These are phyloP conservation scores for Perca schrenkii DNA, from an alignment of 2,113 vertebrate species.

Conservation along the genomic window DNA sequence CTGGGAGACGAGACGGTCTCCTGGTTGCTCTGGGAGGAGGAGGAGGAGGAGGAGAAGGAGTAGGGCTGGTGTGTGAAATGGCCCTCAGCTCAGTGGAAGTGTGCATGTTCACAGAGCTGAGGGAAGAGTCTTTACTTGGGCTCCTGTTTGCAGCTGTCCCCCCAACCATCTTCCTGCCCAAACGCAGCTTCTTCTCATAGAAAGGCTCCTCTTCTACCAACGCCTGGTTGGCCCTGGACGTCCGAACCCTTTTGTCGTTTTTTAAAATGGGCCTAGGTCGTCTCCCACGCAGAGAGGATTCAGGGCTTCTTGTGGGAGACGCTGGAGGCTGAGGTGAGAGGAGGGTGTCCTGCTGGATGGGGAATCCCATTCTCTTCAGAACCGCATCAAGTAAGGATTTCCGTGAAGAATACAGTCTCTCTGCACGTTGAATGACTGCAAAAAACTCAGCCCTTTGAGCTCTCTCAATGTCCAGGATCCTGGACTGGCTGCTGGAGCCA, in stretches of 20 bases:
- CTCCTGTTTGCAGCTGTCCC: background rate
- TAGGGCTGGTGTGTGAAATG: background rate
- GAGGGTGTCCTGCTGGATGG: background rate
- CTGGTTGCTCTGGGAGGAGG: background rate
- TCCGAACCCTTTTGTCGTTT: background rate
- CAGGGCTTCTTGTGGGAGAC: background rate
- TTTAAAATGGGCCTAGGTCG: background rate
- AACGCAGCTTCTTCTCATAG: too few relatives aligned
- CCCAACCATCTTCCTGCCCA: too few relatives aligned
- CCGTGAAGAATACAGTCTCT: background rate
- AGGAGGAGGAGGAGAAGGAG: background rate
- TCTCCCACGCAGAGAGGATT: background rate
- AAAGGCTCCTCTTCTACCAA: too few relatives aligned
- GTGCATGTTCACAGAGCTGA: too few relatives aligned
- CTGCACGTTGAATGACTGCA: background rate
- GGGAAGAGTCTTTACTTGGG: too few relatives aligned
- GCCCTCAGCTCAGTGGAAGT: too few relatives aligned
- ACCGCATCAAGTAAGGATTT: background rate
- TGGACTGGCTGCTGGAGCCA: background rate
- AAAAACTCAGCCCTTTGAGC: background rate
- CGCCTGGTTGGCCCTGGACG: background rate
- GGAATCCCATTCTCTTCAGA: constrained; percentile 8
- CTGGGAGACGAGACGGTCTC: background rate
- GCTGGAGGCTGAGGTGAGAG: background rate
- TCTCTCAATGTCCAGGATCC: constrained; percentile 5